These are phyloP conservation scores for Rhinatrema bivittatum DNA, from an alignment of 2,797 vertebrate species.

Conservation along the genomic window DNA sequence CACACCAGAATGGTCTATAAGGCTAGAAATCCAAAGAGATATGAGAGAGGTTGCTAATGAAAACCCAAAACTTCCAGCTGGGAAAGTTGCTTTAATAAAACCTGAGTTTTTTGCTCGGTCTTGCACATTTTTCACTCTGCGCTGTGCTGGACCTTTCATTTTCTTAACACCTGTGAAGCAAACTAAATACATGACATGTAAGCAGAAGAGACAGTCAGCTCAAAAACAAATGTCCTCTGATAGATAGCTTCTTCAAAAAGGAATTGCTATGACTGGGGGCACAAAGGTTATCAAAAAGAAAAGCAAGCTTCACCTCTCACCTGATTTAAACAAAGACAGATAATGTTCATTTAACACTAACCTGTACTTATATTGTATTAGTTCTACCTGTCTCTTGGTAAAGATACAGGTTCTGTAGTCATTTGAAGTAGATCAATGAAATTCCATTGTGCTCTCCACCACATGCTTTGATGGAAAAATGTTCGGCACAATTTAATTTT, in stretches of 20 bases:
- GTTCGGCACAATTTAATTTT: background rate
- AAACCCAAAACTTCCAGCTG: too few species aligned
- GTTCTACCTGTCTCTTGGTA: background rate
- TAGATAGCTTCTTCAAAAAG: conserved; percentile 1
- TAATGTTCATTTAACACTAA: accelerated
- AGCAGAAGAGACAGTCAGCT: too few species aligned
- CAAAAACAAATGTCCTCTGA: too few species aligned
- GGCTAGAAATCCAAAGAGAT: too few species aligned
- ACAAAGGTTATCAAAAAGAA: conserved; percentile 1
- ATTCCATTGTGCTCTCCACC: accelerated
- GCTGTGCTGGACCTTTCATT: too few species aligned
- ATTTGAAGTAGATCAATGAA: background rate
- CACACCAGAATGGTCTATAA: too few species aligned
- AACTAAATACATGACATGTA: background rate
- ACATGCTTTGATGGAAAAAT: background rate
- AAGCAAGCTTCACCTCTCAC: conserved; percentile 5
- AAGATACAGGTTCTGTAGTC: too few species aligned
- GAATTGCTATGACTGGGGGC: background rate
- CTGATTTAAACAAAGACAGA: conserved; percentile 2
- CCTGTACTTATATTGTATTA: background rate
- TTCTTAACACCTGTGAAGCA: background rate
- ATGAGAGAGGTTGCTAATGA: too few species aligned
- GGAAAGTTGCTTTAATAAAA: too few species aligned
- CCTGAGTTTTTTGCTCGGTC: too few species aligned
- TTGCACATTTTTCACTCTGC: too few species aligned